Conservation (phyloP, 2,113 vertebrate genomes). For the Salvelinus fontinalis region DNA sequence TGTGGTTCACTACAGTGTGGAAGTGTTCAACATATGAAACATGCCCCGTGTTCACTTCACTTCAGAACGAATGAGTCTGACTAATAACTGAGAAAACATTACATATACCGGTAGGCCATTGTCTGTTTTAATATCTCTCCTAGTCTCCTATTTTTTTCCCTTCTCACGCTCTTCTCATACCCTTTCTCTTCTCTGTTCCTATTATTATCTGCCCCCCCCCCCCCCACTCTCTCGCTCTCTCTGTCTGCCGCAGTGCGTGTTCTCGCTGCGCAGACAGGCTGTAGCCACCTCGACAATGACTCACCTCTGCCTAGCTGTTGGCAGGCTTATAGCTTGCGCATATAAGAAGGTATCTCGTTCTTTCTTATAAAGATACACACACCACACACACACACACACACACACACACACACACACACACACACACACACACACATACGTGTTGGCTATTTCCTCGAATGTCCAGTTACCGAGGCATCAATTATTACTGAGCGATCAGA, state of each 20-base stretch:
- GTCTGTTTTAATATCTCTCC: no score
- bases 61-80: not conserved
- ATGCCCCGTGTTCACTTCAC: no score
- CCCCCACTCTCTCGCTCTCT: slow-evolving; percentile 22
- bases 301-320: slow-evolving; percentile 57
- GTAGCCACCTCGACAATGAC: slow-evolving; percentile 55
- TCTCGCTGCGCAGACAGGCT: slow-evolving; percentile 36
- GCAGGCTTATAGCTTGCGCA: not conserved
- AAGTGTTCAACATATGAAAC: no score
- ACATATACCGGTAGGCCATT: no score
- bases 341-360: not conserved
- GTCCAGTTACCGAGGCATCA: slow-evolving; percentile 59
- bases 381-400: slow-evolving; percentile 29
- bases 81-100: not conserved
- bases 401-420: slow-evolving; percentile 21
- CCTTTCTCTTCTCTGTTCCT: not conserved
- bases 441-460: not conserved
- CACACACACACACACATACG: slow-evolving; percentile 20
- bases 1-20: no score
- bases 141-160: no score
- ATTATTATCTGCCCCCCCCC: not conserved
- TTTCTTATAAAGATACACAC: not conserved
- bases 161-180: no score
- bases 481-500: slow-evolving; percentile 65
- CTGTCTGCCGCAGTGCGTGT: slow-evolving; percentile 62